Conservation (phyloP, 2,888 invertebrate species). For the Elysia crispata region DNA sequence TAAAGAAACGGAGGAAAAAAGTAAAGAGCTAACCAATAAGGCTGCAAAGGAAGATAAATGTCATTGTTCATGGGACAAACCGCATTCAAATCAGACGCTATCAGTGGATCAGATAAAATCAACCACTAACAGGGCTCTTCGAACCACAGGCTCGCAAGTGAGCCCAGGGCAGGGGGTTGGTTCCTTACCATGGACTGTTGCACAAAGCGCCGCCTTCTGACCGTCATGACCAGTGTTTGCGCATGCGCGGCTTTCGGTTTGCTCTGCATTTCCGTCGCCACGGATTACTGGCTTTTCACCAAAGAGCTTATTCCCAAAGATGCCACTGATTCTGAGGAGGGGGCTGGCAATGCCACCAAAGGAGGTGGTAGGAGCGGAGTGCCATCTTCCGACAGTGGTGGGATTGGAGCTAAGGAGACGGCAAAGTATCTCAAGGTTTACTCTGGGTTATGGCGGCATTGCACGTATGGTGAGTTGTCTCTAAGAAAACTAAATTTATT, state of each 20-base stretch:
- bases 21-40: too few relatives aligned
- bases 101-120: too few relatives aligned
- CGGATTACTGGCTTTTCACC: slow-evolving; percentile 77
- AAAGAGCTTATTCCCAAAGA: slow-evolving; percentile 64
- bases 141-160: slow-evolving; percentile 22
- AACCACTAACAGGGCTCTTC: neutral
- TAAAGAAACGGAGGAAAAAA: too few relatives aligned
- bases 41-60: too few relatives aligned
- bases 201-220: slow-evolving; percentile 73
- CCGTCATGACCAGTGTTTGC: slow-evolving; percentile 76
- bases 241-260: slow-evolving; percentile 76
- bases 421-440: slow-evolving; percentile 51
- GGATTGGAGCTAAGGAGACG: too few relatives aligned
- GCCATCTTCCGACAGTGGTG: too few relatives aligned
- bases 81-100: too few relatives aligned
- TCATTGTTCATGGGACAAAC: too few relatives aligned
- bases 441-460: slow-evolving; percentile 74
- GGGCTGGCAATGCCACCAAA: slow-evolving; percentile 63
- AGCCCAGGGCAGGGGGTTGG: slow-evolving; percentile 2
- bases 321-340: slow-evolving; percentile 42
- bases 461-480: slow-evolving; percentile 56
- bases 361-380: too few relatives aligned
- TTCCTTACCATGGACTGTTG: slow-evolving; percentile 72
- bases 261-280: slow-evolving; percentile 76
- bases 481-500: neutral